phyloP scores from a whole-genome alignment of 2,113 vertebrate species.

The Onychorhynchus coronatus region DNA sequence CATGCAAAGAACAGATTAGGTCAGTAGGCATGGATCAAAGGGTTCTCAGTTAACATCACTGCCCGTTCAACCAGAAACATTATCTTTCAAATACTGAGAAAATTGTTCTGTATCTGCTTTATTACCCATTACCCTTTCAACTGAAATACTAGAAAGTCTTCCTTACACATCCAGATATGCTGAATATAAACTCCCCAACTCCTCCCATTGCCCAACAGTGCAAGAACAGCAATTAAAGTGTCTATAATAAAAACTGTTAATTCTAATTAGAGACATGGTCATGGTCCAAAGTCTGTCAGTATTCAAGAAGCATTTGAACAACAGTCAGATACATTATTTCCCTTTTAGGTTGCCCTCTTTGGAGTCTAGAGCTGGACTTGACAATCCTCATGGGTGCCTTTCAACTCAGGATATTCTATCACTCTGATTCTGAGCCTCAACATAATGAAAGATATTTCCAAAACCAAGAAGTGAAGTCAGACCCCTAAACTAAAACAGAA shows the following conservation, averaged over 20 bases:
- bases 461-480: fast-evolving
- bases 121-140: background rate
- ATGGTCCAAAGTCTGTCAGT: background rate
- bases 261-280: background rate
- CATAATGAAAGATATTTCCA: background rate
- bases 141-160: background rate
- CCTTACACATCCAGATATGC: background rate
- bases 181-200: background rate
- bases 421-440: background rate
- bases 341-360: background rate
- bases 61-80: background rate
- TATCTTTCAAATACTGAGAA: background rate
- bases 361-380: background rate
- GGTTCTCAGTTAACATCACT: background rate
- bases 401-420: background rate
- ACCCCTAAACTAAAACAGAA: background rate
- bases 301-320: background rate
- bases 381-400: background rate
- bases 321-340: fast-evolving
- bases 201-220: background rate
- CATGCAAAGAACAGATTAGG: background rate
- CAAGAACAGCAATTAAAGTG: background rate
- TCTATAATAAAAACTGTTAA: background rate
- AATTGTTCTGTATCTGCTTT: background rate
- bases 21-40: background rate